Evolutionary conservation across 1,140 invertebrate genomes (phyloP), one percentile per base, ranked within the genome.

Genomic region (Microplitis mediator): DNA sequence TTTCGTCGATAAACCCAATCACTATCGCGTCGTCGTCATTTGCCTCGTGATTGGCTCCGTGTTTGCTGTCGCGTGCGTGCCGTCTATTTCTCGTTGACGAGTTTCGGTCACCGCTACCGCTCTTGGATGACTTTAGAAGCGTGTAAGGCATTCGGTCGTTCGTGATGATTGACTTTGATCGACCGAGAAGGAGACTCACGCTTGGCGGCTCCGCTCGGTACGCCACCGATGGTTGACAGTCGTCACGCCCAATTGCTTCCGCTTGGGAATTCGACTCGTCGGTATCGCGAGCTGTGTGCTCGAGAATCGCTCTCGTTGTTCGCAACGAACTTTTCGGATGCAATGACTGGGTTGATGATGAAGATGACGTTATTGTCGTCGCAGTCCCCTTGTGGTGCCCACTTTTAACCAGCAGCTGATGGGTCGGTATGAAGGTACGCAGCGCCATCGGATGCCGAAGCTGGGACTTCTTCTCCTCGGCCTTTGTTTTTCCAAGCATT

Each of bases 311-410:
- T 56, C 64, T 73, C 69, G 52, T 75, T 72, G 75, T 77, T 13
- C 71, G 54, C 6, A 72, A n/a, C 60, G 73, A 76, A 71, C 68
- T 77, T 77, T 77, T 79, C 74, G 76, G 74, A 71, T 72, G 76
- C 74, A 58, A 45, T 2, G 64, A 72, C 39, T 72, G 71, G 11
- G 51, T 39, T n/a, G 70, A 66, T 50, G 54, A 36, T 54, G 6
- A 31, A 2, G 64, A 72, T n/a, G 66, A 64, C 39, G 39, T 11
- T 31, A 34, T 31, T 39, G 70, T 58, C 34, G 54, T 14, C 34
- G 65, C 5, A n/a, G 51, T n/a, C 31, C 39, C 11, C 52, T 13
- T 4, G 31, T 72, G 52, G 45, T 64, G 31, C 39, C 31, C 35
- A 52, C 16, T 72, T 13, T 36, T 45, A 2, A 67, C 56, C 64